Evolutionary conservation across 1,140 invertebrate species (phyloP), one percentile per base, ranked within the genome.

Genomic region (Philopotamus ludificatus): DNA sequence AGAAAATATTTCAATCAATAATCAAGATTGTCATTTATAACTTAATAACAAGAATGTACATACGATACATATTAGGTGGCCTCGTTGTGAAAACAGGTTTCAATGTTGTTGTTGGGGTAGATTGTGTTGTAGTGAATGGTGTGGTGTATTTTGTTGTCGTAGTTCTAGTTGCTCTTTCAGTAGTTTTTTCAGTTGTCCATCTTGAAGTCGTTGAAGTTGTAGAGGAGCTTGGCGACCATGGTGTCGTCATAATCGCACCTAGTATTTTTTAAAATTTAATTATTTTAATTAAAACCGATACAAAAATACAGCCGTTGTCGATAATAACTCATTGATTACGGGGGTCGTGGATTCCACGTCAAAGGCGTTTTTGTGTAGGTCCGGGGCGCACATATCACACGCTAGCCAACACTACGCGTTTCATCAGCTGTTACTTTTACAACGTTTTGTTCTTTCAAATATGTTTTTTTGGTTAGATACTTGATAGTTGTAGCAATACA

Each of bases 161-260:
- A 0, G 77, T 76, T 2, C 76, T 79, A 8, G 78, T 67, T 8
- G 71, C 71, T 23, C 65, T 72, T 3, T 75, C 73, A 8, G 74
- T 76, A 15, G 64, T 66, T 25, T 73, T 70, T 21, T 78, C 76
- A 1, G 83, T 77, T 15, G 74, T 78, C 82, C 80, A 84, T 65
- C 71, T 78, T 2, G 82, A 78, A 76, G 78, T 81, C 0, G 80
- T 78, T 2, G 80, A 78, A 1, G 79, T 72, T 0, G 75, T 57
- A 74, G 73, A 10, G 73, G 74, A 51, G 53, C 51, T 71, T n/a
- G 63, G 60, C 53, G 65, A 70, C 53, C 65, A 63, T 21, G 42
- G 10, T n/a, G 65, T 65, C 21, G 71, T 62, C 0, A 66, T 60
- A 3, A 66, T 66, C 1, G 63, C 58, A 16, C 63, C 63, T 65